Conservation (phyloP, 2,797 vertebrate species). For the Lepidocolaptes lacrymiger region DNA sequence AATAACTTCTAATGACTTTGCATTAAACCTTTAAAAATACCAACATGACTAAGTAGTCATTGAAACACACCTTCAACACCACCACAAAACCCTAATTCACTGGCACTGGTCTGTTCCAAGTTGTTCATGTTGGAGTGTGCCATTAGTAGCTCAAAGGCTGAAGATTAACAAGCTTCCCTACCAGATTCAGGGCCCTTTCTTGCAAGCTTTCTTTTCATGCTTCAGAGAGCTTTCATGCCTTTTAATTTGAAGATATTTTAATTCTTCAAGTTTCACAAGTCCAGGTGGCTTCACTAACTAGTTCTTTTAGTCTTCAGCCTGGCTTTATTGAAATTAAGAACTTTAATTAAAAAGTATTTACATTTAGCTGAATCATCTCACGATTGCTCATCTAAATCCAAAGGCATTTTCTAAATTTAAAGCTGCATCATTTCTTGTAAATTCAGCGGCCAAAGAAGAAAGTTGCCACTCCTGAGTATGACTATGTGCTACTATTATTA, state of each 20-base stretch:
- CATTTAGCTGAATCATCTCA: slow-evolving; percentile 42
- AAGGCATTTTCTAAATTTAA: slow-evolving; percentile 41
- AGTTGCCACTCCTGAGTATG: background rate
- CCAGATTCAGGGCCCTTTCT: background rate
- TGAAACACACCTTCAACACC: background rate
- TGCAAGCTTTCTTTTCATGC: background rate
- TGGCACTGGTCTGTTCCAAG: background rate
- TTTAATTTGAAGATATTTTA: slow-evolving; percentile 36
- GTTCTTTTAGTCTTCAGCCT: background rate
- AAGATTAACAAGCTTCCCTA: slow-evolving; percentile 4
- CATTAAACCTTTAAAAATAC: background rate
- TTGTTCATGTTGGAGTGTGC: background rate
- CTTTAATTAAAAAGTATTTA: slow-evolving; percentile 38
- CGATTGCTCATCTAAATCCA: slow-evolving; percentile 3
- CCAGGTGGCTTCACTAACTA: background rate
- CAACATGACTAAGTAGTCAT: background rate
- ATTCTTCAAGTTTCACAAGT: slow-evolving; percentile 45
- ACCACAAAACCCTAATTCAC: background rate
- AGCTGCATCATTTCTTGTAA: slow-evolving; percentile 18
- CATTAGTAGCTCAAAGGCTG: slow-evolving; percentile 25
- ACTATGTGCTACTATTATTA: background rate
- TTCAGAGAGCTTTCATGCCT: slow-evolving; percentile 34
- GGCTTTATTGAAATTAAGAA: slow-evolving; percentile 29
- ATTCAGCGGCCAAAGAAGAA: slow-evolving; percentile 14
- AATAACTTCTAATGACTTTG: background rate